Conservation (phyloP, 2,888 invertebrate genomes). For the Agrypnus murinus region DNA sequence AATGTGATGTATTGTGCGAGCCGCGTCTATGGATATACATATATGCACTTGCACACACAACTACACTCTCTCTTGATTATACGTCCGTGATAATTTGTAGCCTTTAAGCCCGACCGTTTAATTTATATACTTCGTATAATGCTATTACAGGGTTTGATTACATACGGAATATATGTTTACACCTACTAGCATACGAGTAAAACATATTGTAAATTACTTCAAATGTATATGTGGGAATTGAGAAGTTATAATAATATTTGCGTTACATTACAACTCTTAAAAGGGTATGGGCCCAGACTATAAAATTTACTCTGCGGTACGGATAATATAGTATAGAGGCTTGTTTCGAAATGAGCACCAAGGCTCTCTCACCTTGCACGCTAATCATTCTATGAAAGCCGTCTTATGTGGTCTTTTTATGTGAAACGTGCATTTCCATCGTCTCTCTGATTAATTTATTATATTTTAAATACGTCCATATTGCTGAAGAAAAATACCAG, state of each 20-base stretch:
- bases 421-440: conserved; percentile 26
- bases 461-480: conserved; percentile 1
- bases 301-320: too few relatives aligned
- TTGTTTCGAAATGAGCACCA: conserved; percentile 20
- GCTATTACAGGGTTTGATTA: conserved; percentile 41
- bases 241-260: conserved; percentile 37
- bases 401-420: conserved; percentile 20
- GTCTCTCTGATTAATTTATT: conserved; percentile 14
- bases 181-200: conserved; percentile 41
- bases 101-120: conserved; percentile 40
- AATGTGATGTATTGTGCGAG: conserved; percentile 50
- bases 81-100: conserved; percentile 45
- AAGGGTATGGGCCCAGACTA: too few relatives aligned
- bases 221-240: conserved; percentile 41
- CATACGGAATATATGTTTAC: conserved; percentile 45
- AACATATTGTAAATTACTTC: conserved; percentile 30
- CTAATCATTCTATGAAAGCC: conserved; percentile 26
- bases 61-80: conserved; percentile 39
- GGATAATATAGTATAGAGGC: neutral
- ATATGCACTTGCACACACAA: conserved; percentile 33
- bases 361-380: neutral
- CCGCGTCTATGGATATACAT: conserved; percentile 30
- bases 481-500: neutral
- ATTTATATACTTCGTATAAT: conserved; percentile 47
- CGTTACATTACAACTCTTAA: conserved; percentile 20